Base-by-base conservation (phyloP, 1,140 invertebrate genomes). In the Ectropis grisescens region DNA sequence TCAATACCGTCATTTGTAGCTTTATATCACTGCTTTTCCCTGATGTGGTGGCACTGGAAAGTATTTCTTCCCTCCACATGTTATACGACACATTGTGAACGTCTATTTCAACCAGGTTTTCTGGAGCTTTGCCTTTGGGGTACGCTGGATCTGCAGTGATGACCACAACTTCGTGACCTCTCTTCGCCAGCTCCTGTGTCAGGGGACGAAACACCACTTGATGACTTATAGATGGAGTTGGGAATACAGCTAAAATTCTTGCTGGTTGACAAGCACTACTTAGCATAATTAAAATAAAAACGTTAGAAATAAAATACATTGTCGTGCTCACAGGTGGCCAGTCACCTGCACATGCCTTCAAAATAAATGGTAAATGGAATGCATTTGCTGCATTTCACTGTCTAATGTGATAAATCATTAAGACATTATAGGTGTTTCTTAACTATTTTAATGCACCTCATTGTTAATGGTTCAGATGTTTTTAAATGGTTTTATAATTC, bases 221-320 rank as follows among this genome's bases (percentile, higher is more conserved):
- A 40, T 84, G 82, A 38, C 78, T 82, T n/a, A 43, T 41, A 2
- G 58, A 65, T 27, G 76, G 66, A 2, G 68, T 59, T 15, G 82
- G 79, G 33, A 76, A 78, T 10, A 82, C 45, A 7, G 46, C 68
- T 14, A 84, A 56, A 41, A 85, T 80, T 59, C 57, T 47, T 4
- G 59, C 57, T 13, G 42, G 11, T 19, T 51, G 35, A n/a, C n/a
- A n/a, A n/a, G n/a, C n/a, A n/a, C n/a, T n/a, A 9, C 9, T 22
- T 22, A 22, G 9, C 4, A 9, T 5, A 22, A 22, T 22, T 22
- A 22, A 22, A 22, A 4, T 22, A 5, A 22, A 22, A n/a, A n/a
- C n/a, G n/a, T n/a, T n/a, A n/a, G n/a, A n/a, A n/a, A n/a, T n/a
- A n/a, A n/a, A n/a, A n/a, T n/a, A n/a, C n/a, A n/a, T n/a, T n/a